These are phyloP conservation scores for Zaprionus bogoriensis DNA, from an alignment of 2,888 invertebrate genomes.

Conservation along the genomic window DNA sequence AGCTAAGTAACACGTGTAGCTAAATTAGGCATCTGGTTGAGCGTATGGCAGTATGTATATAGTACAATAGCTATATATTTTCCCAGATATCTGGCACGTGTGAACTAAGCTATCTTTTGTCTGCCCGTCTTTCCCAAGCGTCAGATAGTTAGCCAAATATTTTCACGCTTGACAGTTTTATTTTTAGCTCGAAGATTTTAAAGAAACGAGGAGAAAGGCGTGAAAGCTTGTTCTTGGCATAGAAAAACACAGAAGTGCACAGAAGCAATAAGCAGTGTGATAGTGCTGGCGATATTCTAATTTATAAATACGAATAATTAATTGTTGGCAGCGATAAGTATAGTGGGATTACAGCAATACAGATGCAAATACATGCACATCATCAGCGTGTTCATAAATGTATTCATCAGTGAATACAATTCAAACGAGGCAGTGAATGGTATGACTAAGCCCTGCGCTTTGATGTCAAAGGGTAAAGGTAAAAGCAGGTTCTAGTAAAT, in stretches of 20 bases:
- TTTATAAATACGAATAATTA: no score
- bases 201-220: no score
- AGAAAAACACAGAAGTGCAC: neutral
- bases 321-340: neutral
- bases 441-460: no score
- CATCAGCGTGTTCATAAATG: neutral
- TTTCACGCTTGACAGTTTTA: conserved; percentile 7
- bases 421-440: no score
- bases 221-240: conserved; percentile 2
- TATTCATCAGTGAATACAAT: no score
- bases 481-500: no score
- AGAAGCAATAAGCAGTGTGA: neutral
- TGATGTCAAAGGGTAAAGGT: no score
- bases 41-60: no score
- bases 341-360: neutral
- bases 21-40: no score
- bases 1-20: neutral
- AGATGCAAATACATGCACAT: no score
- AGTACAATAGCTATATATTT: no score
- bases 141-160: neutral
- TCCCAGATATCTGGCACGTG: conserved; percentile 9
- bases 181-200: neutral
- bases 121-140: neutral
- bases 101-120: conserved; percentile 12
- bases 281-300: neutral